Base-by-base conservation (phyloP, 2,888 invertebrate species). In the Callinectes sapidus region DNA sequence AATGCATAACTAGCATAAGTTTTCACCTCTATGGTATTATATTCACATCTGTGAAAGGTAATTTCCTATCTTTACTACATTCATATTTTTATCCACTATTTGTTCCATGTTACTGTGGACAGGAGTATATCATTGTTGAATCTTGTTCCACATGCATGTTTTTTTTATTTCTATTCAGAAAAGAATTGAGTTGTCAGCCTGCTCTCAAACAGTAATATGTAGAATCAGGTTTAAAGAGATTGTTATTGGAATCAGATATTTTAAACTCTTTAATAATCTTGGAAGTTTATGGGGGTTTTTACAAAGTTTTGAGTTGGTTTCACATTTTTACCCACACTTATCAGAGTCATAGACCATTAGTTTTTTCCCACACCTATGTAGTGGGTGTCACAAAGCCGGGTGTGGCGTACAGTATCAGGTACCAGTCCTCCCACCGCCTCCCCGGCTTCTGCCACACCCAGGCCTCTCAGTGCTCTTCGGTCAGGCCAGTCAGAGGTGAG, bases 371-470 rank as follows among this genome's bases (percentile, higher is more conserved):
- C 77, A 81, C 87, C 48, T 28, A 48, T 55, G 8, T 77, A 92
- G 92, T 92, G 92, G 92, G 87, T 86, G 42, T 92, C 92, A 89
- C 92, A 92, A 86, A 92, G 92, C 71, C 92, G 90, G 14, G 89
- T 92, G 92, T 92, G 92, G 92, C 85, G 90, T 54, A 92, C 92
- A 42, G 92, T 90, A 35, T 90, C 66, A 42, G 48, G 90, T 85
- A 42, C 35, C 91, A 91, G 54, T 48, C 48, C 88, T 13, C 39
- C 81, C 32, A 54, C 89, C 18, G 55, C 88, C 39, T 61, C 88
- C n/a, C 55, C 35, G 13, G 35, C 77, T 28, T 18, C 88, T 32
- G 13, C 91, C 54, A 42, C 88, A n/a, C 81, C 91, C 35, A 88
- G 89, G 48, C 66, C 91, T 55, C 48, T 89, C 42, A 89, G 55